phyloP scores from a whole-genome alignment of 2,888 invertebrate species.

The Ephialtes manifestator region DNA sequence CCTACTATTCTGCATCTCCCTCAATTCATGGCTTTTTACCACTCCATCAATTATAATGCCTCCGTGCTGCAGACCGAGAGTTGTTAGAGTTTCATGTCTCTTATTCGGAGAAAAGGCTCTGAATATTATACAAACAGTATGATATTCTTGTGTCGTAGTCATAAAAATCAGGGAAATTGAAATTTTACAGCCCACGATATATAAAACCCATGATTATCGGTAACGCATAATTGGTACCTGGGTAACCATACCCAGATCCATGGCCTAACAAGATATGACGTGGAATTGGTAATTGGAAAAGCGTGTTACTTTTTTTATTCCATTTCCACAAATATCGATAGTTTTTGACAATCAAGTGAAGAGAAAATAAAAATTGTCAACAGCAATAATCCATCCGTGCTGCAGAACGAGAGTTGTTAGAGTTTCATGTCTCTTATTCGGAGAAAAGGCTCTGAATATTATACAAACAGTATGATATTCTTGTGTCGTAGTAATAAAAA shows the following conservation, averaged over 20 bases:
- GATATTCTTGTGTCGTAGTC: slow-evolving; percentile 28
- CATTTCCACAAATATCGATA: too few relatives aligned
- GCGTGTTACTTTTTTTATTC: not conserved
- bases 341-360: too few relatives aligned
- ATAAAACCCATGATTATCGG: not conserved
- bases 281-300: not conserved
- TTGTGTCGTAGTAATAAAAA: slow-evolving; percentile 18
- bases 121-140: slow-evolving; percentile 55
- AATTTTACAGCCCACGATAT: slow-evolving; percentile 23
- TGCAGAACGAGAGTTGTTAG: slow-evolving; percentile 46
- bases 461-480: slow-evolving; percentile 44
- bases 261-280: not conserved
- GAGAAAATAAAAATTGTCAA: too few relatives aligned
- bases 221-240: not conserved
- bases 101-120: slow-evolving; percentile 35
- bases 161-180: slow-evolving; percentile 29
- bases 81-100: slow-evolving; percentile 57
- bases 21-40: slow-evolving; percentile 76
- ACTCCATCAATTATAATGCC: slow-evolving; percentile 81
- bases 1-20: slow-evolving; percentile 67
- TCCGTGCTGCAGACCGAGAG: slow-evolving; percentile 34
- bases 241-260: too few relatives aligned
- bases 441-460: slow-evolving; percentile 54
- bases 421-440: slow-evolving; percentile 49
- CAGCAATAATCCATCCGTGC: slow-evolving; percentile 70